Percentiles rank a stretch among this genome's conserved stretches.
These are phyloP conservation scores for Steatornis caripensis DNA, from an alignment of 2,113 vertebrate genomes.

Conservation along the genomic window DNA sequence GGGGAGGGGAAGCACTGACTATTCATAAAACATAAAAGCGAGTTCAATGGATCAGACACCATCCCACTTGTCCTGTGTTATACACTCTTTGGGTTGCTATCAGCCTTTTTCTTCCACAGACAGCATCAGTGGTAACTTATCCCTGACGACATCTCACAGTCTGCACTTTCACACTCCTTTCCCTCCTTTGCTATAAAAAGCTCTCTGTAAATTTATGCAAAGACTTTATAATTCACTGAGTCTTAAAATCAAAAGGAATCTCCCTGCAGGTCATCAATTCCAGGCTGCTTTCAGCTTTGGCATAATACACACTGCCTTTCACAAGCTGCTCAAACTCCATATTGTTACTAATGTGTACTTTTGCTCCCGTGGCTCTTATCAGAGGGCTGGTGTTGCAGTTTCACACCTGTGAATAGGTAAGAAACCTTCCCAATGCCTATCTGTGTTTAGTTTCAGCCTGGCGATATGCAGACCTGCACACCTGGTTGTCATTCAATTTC, in stretches of 20 bases:
- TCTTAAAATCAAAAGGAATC: slow-evolving; percentile 1
- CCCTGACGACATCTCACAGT: not conserved
- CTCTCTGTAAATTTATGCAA: slow-evolving; percentile 37
- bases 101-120: not conserved
- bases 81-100: not conserved
- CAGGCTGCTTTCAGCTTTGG: not conserved
- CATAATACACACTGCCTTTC: not conserved
- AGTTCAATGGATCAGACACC: not conserved
- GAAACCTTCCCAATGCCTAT: not conserved
- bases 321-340: not conserved
- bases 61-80: not conserved
- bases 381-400: not conserved
- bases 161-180: slow-evolving; percentile 5
- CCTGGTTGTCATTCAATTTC: not conserved
- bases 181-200: slow-evolving; percentile 9
- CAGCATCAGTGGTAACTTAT: not conserved
- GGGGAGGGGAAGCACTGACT: not conserved
- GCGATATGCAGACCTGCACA: not conserved
- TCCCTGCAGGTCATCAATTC: not conserved
- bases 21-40: not conserved
- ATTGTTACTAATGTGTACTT: not conserved
- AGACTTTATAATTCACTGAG: not conserved
- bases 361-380: not conserved
- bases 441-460: not conserved
- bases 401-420: not conserved